phyloP scores from a whole-genome alignment of 2,113 vertebrate genomes.

The Vulpes vulpes region DNA sequence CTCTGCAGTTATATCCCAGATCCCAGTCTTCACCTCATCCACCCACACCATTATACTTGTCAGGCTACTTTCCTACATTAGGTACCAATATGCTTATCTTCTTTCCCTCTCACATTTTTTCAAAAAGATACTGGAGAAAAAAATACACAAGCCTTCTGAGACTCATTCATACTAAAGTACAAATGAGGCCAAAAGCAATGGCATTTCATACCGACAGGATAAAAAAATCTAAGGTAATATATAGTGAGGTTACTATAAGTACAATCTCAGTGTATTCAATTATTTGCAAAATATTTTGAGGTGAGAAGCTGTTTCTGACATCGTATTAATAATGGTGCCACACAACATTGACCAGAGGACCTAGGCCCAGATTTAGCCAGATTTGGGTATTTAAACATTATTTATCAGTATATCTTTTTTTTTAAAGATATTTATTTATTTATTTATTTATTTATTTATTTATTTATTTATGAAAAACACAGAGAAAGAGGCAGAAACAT shows the following conservation, averaged over 20 bases:
- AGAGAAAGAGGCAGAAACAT: too few species aligned
- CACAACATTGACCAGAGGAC: not conserved
- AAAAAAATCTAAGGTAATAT: not conserved
- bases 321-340: not conserved
- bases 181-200: not conserved
- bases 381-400: not conserved
- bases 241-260: not conserved
- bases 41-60: not conserved
- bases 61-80: not conserved
- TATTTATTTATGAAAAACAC: too few species aligned
- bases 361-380: not conserved
- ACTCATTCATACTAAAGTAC: not conserved
- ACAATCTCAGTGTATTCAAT: conserved; percentile 8
- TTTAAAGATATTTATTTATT: too few species aligned
- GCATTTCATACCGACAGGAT: not conserved
- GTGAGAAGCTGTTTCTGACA: not conserved
- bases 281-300: not conserved
- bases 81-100: not conserved
- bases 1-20: not conserved
- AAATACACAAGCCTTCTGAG: not conserved
- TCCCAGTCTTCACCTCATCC: not conserved
- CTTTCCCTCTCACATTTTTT: not conserved
- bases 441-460: too few species aligned
- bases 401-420: not conserved
- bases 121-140: not conserved